A percentile compares a stretch with the other conserved stretches of the same genome.
Evolutionary conservation across 2,113 vertebrate genomes (phyloP).

Genomic region (Atherinomorus stipes): DNA sequence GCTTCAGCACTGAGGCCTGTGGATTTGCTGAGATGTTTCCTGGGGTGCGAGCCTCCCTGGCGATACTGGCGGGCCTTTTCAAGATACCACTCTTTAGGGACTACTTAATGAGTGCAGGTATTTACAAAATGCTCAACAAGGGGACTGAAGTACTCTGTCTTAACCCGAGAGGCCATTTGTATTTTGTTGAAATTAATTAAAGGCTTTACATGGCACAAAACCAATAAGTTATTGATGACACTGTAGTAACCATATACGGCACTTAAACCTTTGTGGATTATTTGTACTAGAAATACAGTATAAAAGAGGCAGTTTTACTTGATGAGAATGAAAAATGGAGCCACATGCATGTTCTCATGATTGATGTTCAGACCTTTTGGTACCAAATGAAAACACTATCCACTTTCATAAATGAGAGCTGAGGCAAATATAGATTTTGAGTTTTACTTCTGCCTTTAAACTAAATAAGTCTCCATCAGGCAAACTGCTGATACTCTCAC

Average conservation of each 20-base stretch:
- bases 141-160: neutral
- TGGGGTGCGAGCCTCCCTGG: conserved; percentile 65
- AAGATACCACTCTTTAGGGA: conserved; percentile 80
- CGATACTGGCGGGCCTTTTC: conserved; percentile 74
- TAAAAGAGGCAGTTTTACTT: neutral
- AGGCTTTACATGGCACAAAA: neutral
- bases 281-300: neutral
- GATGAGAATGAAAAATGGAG: neutral
- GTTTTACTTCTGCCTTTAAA: neutral
- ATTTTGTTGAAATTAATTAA: neutral
- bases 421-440: neutral
- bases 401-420: neutral
- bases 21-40: conserved; percentile 79
- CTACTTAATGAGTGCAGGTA: conserved; percentile 81
- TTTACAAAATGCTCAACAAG: neutral
- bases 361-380: neutral
- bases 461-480: neutral
- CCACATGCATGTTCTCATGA: neutral
- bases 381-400: neutral
- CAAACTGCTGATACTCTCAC: conserved; percentile 13
- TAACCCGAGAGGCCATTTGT: neutral
- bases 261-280: neutral
- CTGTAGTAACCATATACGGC: neutral
- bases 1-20: conserved; percentile 78
- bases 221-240: neutral